These are phyloP conservation scores for Gobius niger DNA, from an alignment of 2,113 vertebrate genomes.

Conservation along the genomic window DNA sequence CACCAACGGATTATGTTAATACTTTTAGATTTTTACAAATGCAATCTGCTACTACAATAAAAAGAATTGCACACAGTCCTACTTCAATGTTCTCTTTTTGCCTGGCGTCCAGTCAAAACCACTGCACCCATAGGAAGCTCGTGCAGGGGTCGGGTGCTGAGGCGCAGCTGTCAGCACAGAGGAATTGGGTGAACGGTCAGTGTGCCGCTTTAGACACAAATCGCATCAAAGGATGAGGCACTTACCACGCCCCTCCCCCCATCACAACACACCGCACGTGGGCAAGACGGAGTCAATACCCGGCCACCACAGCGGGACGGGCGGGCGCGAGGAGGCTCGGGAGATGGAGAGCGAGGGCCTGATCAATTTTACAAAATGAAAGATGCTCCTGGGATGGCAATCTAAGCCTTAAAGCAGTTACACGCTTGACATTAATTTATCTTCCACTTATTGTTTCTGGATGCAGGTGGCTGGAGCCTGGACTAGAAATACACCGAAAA, in stretches of 20 bases:
- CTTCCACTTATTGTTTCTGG: background rate
- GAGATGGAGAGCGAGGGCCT: background rate
- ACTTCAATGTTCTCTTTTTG: constrained; percentile 2
- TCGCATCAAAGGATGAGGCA: constrained; percentile 65
- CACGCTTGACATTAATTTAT: background rate
- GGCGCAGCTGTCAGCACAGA: constrained; percentile 43
- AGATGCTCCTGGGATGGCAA: background rate
- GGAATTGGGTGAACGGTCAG: constrained; percentile 66
- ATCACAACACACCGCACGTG: constrained; percentile 1
- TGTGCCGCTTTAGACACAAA: constrained; percentile 59
- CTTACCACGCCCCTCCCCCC: constrained; percentile 23
- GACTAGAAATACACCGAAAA: too few species aligned
- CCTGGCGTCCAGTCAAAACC: constrained; percentile 9
- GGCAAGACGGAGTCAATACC: background rate
- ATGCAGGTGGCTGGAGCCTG: background rate
- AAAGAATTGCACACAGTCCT: too few species aligned
- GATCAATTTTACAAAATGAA: background rate
- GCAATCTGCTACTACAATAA: too few species aligned
- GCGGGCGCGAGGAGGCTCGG: background rate
- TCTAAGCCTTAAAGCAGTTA: too few species aligned
- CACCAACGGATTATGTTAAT: too few species aligned
- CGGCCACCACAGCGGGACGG: background rate
- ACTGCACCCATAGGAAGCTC: constrained; percentile 3
- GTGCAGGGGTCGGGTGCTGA: constrained; percentile 10
- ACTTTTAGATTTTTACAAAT: too few species aligned